Percentiles rank a stretch among this genome's conserved stretches.
Evolutionary conservation across 2,113 vertebrate genomes (phyloP).

Genomic region (Acrocephalus arundinaceus): DNA sequence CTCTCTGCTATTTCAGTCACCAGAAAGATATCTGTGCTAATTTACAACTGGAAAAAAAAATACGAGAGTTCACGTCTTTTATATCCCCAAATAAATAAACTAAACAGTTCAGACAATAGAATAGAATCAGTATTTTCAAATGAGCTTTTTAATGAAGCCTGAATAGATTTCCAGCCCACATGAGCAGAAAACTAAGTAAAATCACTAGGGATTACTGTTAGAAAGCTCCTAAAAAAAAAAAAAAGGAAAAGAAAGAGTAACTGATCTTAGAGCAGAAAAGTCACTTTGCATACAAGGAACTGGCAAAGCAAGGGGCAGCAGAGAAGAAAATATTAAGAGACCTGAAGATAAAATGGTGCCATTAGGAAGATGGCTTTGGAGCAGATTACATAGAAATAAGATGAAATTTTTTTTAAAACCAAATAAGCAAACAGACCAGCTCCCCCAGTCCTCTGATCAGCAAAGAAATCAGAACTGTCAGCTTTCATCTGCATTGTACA

Average conservation of each 20-base stretch:
- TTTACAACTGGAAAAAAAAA: neutral
- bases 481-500: neutral
- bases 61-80: neutral
- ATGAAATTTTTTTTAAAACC: neutral
- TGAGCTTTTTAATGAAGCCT: constrained; percentile 1
- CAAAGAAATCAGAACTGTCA: constrained; percentile 48
- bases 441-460: neutral
- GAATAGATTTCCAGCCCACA: neutral
- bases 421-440: constrained; percentile 7
- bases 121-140: neutral
- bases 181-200: constrained; percentile 28
- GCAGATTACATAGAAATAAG: neutral
- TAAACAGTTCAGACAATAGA: neutral
- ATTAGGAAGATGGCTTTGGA: neutral
- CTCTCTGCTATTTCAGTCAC: neutral
- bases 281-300: neutral
- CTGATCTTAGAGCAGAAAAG: neutral
- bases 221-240: neutral
- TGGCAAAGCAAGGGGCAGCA: neutral
- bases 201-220: neutral
- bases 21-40: neutral
- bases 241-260: neutral
- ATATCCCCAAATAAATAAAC: neutral
- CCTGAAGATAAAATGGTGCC: neutral
- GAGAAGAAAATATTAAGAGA: neutral